A percentile compares a stretch with the other conserved stretches of the same genome.
phyloP scores from a whole-genome alignment of 2,797 vertebrate species.

The Sebastes iracundus region DNA sequence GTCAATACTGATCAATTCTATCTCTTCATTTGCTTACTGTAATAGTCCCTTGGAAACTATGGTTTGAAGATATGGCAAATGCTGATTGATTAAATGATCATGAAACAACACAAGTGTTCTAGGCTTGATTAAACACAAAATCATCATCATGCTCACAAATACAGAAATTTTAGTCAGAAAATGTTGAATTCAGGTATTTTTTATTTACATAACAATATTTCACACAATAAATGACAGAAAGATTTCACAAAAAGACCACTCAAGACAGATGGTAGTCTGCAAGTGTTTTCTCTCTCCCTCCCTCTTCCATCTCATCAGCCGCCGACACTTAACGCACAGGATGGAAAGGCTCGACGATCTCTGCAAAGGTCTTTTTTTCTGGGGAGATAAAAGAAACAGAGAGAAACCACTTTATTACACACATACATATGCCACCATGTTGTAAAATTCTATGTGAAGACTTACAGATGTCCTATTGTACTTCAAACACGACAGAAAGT shows the following conservation, averaged over 20 bases:
- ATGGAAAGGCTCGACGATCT: constrained; percentile 87
- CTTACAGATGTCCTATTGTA: not conserved
- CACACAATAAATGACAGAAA: constrained; percentile 45
- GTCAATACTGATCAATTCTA: not conserved
- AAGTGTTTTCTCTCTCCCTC: not conserved
- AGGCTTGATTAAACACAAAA: not conserved
- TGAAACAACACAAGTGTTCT: not conserved
- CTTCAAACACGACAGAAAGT: not conserved
- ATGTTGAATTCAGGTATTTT: constrained; percentile 7
- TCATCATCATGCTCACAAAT: not conserved
- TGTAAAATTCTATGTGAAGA: not conserved
- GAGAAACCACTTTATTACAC: not conserved
- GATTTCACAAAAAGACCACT: constrained; percentile 36
- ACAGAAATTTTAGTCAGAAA: not conserved
- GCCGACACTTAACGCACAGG: constrained; percentile 84
- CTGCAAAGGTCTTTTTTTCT: constrained; percentile 87
- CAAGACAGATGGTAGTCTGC: constrained; percentile 10
- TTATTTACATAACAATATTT: constrained; percentile 71
- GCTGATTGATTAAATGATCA: not conserved
- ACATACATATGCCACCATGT: not conserved
- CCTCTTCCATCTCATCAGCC: not conserved
- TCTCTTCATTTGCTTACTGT: not conserved
- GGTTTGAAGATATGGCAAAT: not conserved
- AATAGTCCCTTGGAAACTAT: not conserved
- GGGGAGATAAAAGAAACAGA: constrained; percentile 28